Conservation (phyloP, 2,113 vertebrate species). For the Serilophus lunatus region DNA sequence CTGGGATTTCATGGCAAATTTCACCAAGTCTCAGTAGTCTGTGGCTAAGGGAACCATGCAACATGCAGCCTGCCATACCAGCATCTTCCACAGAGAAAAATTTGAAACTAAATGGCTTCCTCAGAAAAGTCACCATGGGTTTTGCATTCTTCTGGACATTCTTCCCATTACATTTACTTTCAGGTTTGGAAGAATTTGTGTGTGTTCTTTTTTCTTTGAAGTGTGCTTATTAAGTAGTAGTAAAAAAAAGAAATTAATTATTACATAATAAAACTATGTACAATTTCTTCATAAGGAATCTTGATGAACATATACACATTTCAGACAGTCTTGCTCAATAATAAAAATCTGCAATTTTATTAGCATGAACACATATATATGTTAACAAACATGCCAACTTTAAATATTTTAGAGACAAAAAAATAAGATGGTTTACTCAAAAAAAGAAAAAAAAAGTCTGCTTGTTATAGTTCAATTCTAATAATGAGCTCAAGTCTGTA, state of each 20-base stretch:
- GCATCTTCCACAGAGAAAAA: neutral
- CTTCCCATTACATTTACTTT: neutral
- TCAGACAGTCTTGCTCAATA: neutral
- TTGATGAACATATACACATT: neutral
- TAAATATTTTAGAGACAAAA: neutral
- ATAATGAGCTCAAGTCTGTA: no score
- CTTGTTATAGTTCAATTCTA: neutral
- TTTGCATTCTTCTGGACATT: neutral
- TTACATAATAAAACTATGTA: neutral
- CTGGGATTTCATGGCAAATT: neutral
- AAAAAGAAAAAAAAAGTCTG: neutral
- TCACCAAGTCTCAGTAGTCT: neutral
- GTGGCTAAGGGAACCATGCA: neutral
- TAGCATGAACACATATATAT: neutral
- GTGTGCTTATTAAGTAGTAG: neutral
- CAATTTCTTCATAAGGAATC: neutral
- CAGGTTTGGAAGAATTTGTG: neutral
- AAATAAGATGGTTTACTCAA: neutral
- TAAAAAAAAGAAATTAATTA: neutral
- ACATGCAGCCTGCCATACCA: neutral
- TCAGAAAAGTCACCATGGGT: rapidly evolving
- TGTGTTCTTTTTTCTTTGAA: neutral
- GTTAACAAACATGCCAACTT: neutral
- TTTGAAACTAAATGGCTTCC: neutral
- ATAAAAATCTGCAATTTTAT: neutral